Conservation (phyloP, 2,797 vertebrate genomes). For the Leptodactylus fallax region DNA sequence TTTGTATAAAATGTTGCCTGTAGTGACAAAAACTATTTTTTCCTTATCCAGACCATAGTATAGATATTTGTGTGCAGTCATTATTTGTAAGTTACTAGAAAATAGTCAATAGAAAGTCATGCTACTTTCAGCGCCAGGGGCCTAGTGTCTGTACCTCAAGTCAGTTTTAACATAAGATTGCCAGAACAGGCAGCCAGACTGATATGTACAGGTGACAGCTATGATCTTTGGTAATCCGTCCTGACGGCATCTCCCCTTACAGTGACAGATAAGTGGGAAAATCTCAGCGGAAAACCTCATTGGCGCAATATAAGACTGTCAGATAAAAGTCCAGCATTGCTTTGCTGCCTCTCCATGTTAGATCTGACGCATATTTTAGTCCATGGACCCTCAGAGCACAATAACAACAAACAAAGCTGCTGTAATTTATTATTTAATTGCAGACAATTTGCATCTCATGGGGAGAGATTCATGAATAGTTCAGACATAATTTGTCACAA, state of each 20-base stretch:
- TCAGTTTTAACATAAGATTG: not conserved
- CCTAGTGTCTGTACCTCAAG: not conserved
- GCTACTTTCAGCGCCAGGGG: not conserved
- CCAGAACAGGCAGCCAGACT: not conserved
- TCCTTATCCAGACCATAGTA: slow-evolving; percentile 1
- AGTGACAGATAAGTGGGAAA: slow-evolving; percentile 48
- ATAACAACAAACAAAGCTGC: not conserved
- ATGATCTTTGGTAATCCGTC: slow-evolving; percentile 41
- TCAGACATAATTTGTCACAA: not conserved
- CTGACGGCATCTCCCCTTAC: slow-evolving; percentile 48
- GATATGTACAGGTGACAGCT: slow-evolving; percentile 52
- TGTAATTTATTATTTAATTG: slow-evolving; percentile 8
- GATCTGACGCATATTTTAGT: not conserved
- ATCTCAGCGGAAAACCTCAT: slow-evolving; percentile 24
- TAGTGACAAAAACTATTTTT: not conserved
- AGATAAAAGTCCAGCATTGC: slow-evolving; percentile 14
- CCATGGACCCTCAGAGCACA: not conserved
- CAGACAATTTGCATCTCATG: not conserved
- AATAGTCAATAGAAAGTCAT: not conserved
- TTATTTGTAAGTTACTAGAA: not conserved
- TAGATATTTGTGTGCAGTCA: not conserved
- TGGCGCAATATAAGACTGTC: not conserved
- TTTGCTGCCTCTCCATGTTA: not conserved
- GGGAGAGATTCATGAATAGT: not conserved
- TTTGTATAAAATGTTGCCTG: not conserved